Evolutionary conservation across 2,888 invertebrate species (phyloP), one percentile per base, ranked within the genome.

Genomic region (Nudaria mundana): DNA sequence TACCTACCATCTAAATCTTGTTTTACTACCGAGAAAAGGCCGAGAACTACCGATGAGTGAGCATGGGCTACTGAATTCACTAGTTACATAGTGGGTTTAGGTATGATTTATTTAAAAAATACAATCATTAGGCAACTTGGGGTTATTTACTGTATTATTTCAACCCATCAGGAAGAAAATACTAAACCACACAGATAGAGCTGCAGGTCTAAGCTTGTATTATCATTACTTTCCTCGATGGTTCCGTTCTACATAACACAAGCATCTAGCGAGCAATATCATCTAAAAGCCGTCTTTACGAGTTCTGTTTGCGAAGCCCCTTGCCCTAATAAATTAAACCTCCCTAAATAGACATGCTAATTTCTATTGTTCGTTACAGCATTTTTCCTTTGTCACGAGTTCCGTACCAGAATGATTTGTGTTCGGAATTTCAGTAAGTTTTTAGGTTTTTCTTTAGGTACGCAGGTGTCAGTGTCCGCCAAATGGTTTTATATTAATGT

Each of bases 311-410:
- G 44, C 52, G 39, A 32, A 40, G 44, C 42, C 56, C 43, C 48
- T 32, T 15, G 33, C 41, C 44, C 50, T 59, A 63, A 74, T 76
- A 76, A 78, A 77, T 78, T 78, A 71, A 70, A 68, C 65, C 53
- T 58, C 56, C 59, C 55, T 67, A 70, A 79, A 76, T 64, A 67
- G 73, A 63, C 64, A 71, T 68, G 71, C 71, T 74, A 71, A 76
- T 75, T 75, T 71, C 61, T 58, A 57, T 54, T 56, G 57, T 68
- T 64, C 55, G 56, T 59, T 60, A 62, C 53, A 47, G 37, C 46
- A 41, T 42, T 49, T 52, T 38, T 34, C 22, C 38, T 35, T 33
- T 43, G 35, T 41, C 22, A 15, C 32, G 2, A 24, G 3, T 8
- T 6, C 28, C 29, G 15, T 7, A n/a, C 26, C n/a, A 24, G 7